phyloP scores from a whole-genome alignment of 2,797 vertebrate genomes.

The Mycteria americana region DNA sequence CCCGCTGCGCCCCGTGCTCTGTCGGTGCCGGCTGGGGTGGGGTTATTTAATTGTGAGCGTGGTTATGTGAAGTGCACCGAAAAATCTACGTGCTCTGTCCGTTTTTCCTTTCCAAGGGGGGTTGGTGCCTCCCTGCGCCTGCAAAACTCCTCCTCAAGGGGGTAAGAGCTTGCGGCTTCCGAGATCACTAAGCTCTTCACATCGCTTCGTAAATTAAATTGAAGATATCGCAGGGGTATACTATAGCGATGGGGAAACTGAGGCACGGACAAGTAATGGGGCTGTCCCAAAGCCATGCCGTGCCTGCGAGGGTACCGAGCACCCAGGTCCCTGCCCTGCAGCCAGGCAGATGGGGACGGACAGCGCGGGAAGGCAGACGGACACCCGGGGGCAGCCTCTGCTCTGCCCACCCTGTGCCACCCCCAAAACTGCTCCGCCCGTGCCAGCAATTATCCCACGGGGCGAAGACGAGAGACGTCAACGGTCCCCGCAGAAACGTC shows the following conservation, averaged over 20 bases:
- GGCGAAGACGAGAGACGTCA: fast-evolving
- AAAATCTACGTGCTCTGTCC: fast-evolving
- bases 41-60: fast-evolving
- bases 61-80: fast-evolving
- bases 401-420: neutral
- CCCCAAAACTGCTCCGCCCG: neutral
- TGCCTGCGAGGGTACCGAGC: neutral
- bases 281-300: neutral
- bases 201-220: fast-evolving
- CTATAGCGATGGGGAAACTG: neutral
- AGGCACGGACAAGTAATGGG: fast-evolving
- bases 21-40: fast-evolving
- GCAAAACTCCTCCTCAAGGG: neutral
- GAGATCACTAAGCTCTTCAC: fast-evolving
- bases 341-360: fast-evolving
- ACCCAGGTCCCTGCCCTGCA: neutral
- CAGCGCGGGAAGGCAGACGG: fast-evolving
- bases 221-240: fast-evolving
- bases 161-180: neutral
- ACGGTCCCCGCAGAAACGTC: fast-evolving
- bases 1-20: fast-evolving
- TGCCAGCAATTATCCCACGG: neutral
- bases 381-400: neutral
- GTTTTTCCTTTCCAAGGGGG: fast-evolving
- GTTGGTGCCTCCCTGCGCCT: fast-evolving